Conservation (phyloP, 2,797 vertebrate genomes). For the Galago senegalensis region DNA sequence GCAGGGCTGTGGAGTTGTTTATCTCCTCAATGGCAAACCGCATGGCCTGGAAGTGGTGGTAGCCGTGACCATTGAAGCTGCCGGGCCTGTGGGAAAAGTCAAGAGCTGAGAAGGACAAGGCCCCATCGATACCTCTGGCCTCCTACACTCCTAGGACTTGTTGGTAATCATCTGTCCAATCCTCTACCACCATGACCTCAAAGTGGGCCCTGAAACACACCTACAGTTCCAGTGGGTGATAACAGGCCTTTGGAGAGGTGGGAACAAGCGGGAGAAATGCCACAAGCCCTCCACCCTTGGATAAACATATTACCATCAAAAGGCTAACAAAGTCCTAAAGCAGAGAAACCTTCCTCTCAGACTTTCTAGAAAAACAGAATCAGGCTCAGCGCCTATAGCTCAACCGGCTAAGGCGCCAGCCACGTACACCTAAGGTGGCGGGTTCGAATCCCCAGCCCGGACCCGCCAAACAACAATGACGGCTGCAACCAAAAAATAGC, state of each 20-base stretch:
- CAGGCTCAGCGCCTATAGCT: not conserved
- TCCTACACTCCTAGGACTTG: not conserved
- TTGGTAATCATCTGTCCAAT: not conserved
- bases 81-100: not conserved
- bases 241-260: not conserved
- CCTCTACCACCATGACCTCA: not conserved
- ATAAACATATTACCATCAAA: not conserved
- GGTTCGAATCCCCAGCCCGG: too few relatives aligned
- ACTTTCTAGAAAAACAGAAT: not conserved
- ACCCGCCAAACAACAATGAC: too few relatives aligned
- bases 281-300: not conserved
- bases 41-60: slow-evolving; percentile 85
- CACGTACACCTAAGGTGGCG: too few relatives aligned
- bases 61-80: slow-evolving; percentile 77
- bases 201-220: too few relatives aligned
- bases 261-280: not conserved
- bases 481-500: too few relatives aligned
- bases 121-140: not conserved
- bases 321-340: not conserved
- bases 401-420: too few relatives aligned
- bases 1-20: slow-evolving; percentile 86
- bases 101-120: not conserved
- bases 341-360: not conserved
- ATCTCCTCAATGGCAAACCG: slow-evolving; percentile 85
- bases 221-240: not conserved